These are phyloP conservation scores for Danaus melanippus DNA, from an alignment of 1,140 invertebrate species.

Conservation along the genomic window DNA sequence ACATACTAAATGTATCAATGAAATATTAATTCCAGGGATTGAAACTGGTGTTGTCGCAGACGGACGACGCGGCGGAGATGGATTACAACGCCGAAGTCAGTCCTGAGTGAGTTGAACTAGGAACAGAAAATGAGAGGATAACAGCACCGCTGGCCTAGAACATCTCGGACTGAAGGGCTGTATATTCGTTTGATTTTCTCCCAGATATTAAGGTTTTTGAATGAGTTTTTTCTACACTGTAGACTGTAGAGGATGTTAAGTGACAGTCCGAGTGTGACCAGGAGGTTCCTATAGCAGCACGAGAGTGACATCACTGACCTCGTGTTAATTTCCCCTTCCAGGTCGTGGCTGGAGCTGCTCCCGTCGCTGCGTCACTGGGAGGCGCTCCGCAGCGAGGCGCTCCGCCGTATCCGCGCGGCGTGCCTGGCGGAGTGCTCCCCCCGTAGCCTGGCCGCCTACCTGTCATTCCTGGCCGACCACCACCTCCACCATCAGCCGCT, in stretches of 20 bases:
- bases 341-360: conserved; percentile 86
- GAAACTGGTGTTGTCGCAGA: conserved; percentile 75
- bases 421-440: conserved; percentile 93
- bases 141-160: no score
- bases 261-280: no score
- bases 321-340: conserved; percentile 28
- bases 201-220: no score
- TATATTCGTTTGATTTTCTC: no score
- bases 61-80: conserved; percentile 53
- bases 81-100: conserved; percentile 66
- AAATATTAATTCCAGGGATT: conserved; percentile 71
- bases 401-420: conserved; percentile 83
- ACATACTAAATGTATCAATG: no score
- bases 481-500: conserved; percentile 75
- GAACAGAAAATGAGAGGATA: neutral
- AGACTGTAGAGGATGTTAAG: no score
- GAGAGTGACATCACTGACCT: no score
- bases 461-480: conserved; percentile 82
- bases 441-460: conserved; percentile 51
- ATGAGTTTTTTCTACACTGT: no score
- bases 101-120: conserved; percentile 58
- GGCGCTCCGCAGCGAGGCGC: conserved; percentile 77
- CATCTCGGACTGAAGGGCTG: no score
- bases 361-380: conserved; percentile 82
- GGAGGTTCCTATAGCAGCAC: no score